phyloP scores from a whole-genome alignment of 2,888 invertebrate genomes.

The Acleris cristana region DNA sequence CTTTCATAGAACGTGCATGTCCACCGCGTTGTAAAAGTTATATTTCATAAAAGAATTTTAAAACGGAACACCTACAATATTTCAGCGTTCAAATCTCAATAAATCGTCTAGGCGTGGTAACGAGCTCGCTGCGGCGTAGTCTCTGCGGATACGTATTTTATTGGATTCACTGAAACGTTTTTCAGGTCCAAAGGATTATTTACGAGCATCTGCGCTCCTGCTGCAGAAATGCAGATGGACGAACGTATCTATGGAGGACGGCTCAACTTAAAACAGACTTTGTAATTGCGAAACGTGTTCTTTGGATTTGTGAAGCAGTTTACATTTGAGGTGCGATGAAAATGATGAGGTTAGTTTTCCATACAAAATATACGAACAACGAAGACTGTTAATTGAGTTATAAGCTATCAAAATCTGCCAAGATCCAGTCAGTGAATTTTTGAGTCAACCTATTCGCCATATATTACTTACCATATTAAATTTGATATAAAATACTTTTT shows the following conservation, averaged over 20 bases:
- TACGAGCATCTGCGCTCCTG: slow-evolving; percentile 78
- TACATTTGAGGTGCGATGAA: too few relatives aligned
- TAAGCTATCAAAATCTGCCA: too few relatives aligned
- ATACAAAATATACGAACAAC: too few relatives aligned
- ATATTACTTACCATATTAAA: too few relatives aligned
- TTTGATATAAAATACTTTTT: too few relatives aligned
- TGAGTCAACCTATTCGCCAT: too few relatives aligned
- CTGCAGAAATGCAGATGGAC: slow-evolving; percentile 82
- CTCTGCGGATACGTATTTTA: slow-evolving; percentile 84
- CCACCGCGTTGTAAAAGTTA: slow-evolving; percentile 43
- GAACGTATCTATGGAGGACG: slow-evolving; percentile 35
- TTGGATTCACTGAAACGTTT: slow-evolving; percentile 84
- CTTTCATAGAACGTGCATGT: too few relatives aligned
- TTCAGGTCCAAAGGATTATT: slow-evolving; percentile 83
- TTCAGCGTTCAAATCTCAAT: slow-evolving; percentile 83
- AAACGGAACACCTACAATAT: slow-evolving; percentile 81
- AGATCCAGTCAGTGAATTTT: too few relatives aligned
- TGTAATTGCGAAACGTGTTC: background rate
- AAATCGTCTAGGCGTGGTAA: slow-evolving; percentile 83
- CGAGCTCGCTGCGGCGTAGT: slow-evolving; percentile 82
- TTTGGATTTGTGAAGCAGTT: too few relatives aligned
- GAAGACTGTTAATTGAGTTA: too few relatives aligned
- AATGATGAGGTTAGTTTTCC: too few relatives aligned
- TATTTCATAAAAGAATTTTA: slow-evolving; percentile 78
- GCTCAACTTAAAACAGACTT: slow-evolving; percentile 9